phyloP scores from a whole-genome alignment of 2,113 vertebrate species.

The Gopherus evgoodei region DNA sequence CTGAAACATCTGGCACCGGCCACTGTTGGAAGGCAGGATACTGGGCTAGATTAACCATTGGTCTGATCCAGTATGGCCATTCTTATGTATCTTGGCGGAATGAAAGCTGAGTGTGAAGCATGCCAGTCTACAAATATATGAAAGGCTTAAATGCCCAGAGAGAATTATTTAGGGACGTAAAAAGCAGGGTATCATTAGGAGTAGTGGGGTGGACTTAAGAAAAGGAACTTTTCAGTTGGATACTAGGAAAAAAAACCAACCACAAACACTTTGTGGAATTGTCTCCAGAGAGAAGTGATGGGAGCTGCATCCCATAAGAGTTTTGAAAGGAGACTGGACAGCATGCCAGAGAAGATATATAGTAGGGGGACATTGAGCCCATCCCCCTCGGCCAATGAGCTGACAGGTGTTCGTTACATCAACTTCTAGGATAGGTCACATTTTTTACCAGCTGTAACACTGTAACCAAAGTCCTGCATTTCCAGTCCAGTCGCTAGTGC shows the following conservation, averaged over 20 bases:
- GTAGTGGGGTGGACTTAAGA: not conserved
- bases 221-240: not conserved
- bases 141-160: not conserved
- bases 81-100: not conserved
- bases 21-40: too few species aligned
- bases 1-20: too few species aligned
- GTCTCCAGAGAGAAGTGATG: accelerated
- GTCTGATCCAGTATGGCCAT: too few species aligned
- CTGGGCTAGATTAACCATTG: too few species aligned
- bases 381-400: not conserved
- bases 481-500: not conserved
- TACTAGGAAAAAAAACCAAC: not conserved
- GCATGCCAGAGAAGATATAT: accelerated
- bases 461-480: not conserved
- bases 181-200: not conserved
- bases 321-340: not conserved
- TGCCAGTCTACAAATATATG: not conserved
- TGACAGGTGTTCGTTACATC: not conserved
- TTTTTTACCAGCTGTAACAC: not conserved
- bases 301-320: not conserved
- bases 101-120: not conserved
- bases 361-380: not conserved
- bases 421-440: not conserved
- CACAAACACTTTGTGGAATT: not conserved
- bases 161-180: not conserved